Conservation (phyloP, 2,797 vertebrate genomes). For the Labeo calbasu region DNA sequence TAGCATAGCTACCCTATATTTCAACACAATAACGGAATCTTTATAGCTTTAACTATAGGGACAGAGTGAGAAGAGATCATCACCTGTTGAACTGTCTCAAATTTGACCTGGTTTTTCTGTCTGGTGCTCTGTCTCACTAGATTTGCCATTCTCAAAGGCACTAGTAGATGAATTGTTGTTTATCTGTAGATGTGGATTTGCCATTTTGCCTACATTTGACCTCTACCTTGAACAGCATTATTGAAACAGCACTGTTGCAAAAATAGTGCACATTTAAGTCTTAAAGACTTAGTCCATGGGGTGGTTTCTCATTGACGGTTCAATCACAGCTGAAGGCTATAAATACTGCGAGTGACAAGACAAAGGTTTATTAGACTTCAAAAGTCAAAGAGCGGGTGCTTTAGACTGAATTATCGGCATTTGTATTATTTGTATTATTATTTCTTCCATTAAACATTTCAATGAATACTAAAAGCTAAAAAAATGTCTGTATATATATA, state of each 20-base stretch:
- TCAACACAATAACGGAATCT: slow-evolving; percentile 21
- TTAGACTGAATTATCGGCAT: not conserved
- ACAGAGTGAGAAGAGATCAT: not conserved
- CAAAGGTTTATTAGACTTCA: slow-evolving; percentile 39
- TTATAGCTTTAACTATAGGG: slow-evolving; percentile 24
- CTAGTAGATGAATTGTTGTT: not conserved
- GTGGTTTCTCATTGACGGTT: slow-evolving; percentile 19
- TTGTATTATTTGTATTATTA: not conserved
- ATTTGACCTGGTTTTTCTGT: not conserved
- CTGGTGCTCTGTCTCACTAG: not conserved
- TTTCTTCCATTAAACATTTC: not conserved
- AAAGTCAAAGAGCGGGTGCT: not conserved
- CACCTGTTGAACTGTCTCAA: slow-evolving; percentile 5
- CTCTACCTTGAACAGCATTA: not conserved
- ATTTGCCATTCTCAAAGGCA: not conserved
- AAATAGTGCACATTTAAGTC: slow-evolving; percentile 19
- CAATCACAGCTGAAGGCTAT: slow-evolving; percentile 42
- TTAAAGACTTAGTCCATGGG: not conserved
- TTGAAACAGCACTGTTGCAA: not conserved
- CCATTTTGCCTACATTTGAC: slow-evolving; percentile 1
- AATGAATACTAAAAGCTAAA: not conserved
- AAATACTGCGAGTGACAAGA: slow-evolving; percentile 36
- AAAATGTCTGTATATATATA: no score
- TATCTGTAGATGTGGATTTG: not conserved
- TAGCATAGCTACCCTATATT: slow-evolving; percentile 38